A percentile compares a stretch with the other conserved stretches of the same genome.
phyloP scores from a whole-genome alignment of 2,888 invertebrate genomes.

The Rhagium mordax region DNA sequence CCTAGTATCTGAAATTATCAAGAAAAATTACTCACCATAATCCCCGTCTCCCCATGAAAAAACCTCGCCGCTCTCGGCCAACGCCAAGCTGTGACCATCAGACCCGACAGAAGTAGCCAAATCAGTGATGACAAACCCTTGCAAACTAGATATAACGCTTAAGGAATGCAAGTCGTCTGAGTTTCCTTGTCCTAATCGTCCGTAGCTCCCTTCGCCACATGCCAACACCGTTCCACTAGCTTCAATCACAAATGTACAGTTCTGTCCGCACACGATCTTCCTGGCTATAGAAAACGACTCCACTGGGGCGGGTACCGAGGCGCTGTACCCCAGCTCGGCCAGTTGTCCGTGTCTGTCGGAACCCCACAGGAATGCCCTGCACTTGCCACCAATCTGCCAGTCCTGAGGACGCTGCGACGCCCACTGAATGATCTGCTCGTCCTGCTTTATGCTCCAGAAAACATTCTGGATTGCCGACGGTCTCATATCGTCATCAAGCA shows the following conservation, averaged over 20 bases:
- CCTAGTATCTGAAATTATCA: too few relatives aligned
- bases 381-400: constrained; percentile 78
- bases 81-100: constrained; percentile 77
- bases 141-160: constrained; percentile 74
- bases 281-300: constrained; percentile 72
- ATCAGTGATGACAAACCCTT: constrained; percentile 77
- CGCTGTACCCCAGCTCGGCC: constrained; percentile 70
- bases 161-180: constrained; percentile 75
- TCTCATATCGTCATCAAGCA: constrained; percentile 56
- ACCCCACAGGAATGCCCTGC: constrained; percentile 76
- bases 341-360: constrained; percentile 78
- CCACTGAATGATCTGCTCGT: constrained; percentile 77
- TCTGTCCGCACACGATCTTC: constrained; percentile 78
- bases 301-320: constrained; percentile 68
- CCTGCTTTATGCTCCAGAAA: constrained; percentile 74
- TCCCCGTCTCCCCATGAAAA: constrained; percentile 80
- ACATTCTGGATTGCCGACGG: constrained; percentile 68
- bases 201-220: constrained; percentile 79
- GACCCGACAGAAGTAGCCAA: constrained; percentile 77
- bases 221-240: constrained; percentile 76
- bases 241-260: constrained; percentile 76
- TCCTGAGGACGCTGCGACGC: constrained; percentile 75
- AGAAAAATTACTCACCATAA: constrained; percentile 75
- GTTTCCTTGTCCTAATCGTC: constrained; percentile 76
- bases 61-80: constrained; percentile 78